phyloP scores from a whole-genome alignment of 2,888 invertebrate genomes.

The Omphaloscelis lunosa region DNA sequence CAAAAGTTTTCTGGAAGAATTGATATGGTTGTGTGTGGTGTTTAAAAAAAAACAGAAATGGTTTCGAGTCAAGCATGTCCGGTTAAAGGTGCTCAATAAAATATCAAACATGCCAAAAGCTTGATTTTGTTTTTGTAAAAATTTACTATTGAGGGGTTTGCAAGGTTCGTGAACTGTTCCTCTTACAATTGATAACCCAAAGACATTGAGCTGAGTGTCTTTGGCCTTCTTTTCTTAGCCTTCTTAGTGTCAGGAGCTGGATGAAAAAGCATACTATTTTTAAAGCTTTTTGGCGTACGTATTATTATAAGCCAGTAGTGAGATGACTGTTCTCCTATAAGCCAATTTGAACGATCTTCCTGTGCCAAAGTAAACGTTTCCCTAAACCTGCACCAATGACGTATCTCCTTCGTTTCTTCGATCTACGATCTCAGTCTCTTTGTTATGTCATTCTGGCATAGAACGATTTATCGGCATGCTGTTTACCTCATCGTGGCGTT shows the following conservation, averaged over 20 bases:
- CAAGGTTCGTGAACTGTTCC: background rate
- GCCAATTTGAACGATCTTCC: background rate
- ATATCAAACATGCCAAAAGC: background rate
- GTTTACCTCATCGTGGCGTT: constrained; percentile 64
- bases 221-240: no score
- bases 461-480: constrained; percentile 77
- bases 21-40: background rate
- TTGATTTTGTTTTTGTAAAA: background rate
- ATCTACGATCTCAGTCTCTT: constrained; percentile 63
- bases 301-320: background rate
- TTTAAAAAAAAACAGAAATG: no score
- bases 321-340: background rate
- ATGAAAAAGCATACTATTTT: background rate
- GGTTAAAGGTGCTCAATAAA: background rate
- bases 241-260: background rate
- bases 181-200: background rate
- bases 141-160: background rate
- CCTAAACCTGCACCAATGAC: background rate
- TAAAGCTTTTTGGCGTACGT: background rate
- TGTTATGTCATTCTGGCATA: constrained; percentile 79
- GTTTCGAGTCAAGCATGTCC: background rate
- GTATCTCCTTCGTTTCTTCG: constrained; percentile 43
- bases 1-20: background rate
- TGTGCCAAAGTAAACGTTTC: background rate
- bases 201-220: no score